A percentile compares a stretch with the other conserved stretches of the same genome.
These are phyloP conservation scores for Phalacrocorax pelagicus DNA, from an alignment of 2,113 vertebrate genomes.

Conservation along the genomic window DNA sequence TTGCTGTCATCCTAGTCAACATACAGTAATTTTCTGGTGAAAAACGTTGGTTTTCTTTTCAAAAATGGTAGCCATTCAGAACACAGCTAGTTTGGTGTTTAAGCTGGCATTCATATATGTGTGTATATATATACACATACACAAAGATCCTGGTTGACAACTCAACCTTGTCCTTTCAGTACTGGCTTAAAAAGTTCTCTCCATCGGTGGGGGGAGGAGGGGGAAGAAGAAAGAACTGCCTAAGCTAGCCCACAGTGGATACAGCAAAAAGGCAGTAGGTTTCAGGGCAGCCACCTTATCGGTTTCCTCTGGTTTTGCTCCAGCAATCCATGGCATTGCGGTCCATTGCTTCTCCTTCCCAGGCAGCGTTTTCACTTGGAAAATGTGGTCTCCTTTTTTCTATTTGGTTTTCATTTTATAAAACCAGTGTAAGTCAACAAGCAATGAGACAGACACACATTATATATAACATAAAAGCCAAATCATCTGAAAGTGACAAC, in stretches of 20 bases:
- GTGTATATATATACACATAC: neutral
- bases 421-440: conserved; percentile 69
- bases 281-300: conserved; percentile 76
- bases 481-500: neutral
- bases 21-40: neutral
- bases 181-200: neutral
- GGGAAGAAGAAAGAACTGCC: neutral
- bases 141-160: neutral
- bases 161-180: neutral
- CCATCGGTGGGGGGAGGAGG: neutral
- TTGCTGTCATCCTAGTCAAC: neutral
- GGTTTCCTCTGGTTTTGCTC: conserved; percentile 63
- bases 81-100: neutral
- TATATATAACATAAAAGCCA: conserved; percentile 37
- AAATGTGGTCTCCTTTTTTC: conserved; percentile 75
- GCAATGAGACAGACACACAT: conserved; percentile 59
- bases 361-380: conserved; percentile 68
- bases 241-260: conserved; percentile 45
- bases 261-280: conserved; percentile 36
- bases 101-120: neutral
- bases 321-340: conserved; percentile 46
- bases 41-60: neutral
- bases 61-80: neutral
- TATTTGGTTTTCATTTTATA: conserved; percentile 67
- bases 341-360: conserved; percentile 69